phyloP scores from a whole-genome alignment of 1,140 invertebrate species.

The Apolygus lucorum region DNA sequence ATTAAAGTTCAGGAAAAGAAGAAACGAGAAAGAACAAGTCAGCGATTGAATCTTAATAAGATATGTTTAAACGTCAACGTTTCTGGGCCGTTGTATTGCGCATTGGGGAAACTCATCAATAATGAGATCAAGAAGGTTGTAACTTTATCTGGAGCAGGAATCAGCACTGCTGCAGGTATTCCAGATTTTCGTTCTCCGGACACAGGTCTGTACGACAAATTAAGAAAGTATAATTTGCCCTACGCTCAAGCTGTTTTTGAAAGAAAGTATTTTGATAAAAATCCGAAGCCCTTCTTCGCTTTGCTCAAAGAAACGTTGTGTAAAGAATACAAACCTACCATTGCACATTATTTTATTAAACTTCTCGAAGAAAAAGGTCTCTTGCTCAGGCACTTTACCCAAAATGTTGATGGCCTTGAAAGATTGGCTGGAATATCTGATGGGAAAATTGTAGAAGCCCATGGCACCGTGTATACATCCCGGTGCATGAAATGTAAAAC shows the following conservation, averaged over 20 bases:
- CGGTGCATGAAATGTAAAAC: conserved; percentile 72
- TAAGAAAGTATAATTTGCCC: conserved; percentile 72
- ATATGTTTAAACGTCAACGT: not conserved
- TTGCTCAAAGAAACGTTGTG: conserved; percentile 76
- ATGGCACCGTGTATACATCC: conserved; percentile 84
- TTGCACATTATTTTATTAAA: conserved; percentile 72
- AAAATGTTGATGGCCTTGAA: conserved; percentile 93
- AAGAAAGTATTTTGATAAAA: conserved; percentile 66
- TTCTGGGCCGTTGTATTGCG: not conserved
- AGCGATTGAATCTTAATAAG: too few relatives aligned
- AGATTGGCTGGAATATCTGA: conserved; percentile 65
- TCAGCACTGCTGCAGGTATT: conserved; percentile 75
- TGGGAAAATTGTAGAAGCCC: conserved; percentile 86
- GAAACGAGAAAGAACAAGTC: too few relatives aligned
- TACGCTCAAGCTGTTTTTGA: conserved; percentile 92
- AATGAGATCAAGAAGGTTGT: conserved; percentile 48
- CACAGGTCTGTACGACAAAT: conserved; percentile 83
- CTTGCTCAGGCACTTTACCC: conserved; percentile 70
- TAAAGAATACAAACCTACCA: conserved; percentile 67
- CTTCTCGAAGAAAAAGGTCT: conserved; percentile 69
- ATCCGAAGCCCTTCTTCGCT: conserved; percentile 76
- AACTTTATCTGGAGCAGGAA: conserved; percentile 88
- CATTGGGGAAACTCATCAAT: not conserved
- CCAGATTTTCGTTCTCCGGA: conserved; percentile 88
- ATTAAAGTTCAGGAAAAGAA: too few relatives aligned